Evolutionary conservation across 2,888 invertebrate genomes (phyloP), one percentile per base, ranked within the genome.

Genomic region (Latrodectus elegans): DNA sequence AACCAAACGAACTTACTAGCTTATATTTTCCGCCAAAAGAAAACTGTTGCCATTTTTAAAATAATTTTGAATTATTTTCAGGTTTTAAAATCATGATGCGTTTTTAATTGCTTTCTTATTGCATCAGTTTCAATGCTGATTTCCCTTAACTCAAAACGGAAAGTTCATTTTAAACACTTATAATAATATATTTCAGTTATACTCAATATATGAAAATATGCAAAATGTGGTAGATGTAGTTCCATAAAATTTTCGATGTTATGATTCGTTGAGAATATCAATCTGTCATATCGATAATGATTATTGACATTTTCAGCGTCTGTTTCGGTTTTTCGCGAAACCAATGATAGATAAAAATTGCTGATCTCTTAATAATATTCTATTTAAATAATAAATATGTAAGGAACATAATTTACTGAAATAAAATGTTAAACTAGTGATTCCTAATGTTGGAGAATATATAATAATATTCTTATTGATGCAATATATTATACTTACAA

Each of bases 291-390:
- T 76, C 80, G 81, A 81, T 76, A 81, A 86, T 86, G 76, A 86
- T 76, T 86, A 86, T 86, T 86, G 86, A 86, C 86, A 81, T 71
- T 81, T 76, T 86, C 64, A 86, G 86, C 86, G 86, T 86, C 76
- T 53, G 52, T 70, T 67, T 79, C 26, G 49, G 68, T 64, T 49
- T 17, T 26, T 53, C 26, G 55, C 51, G 52, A 72, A 12, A 60
- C 22, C 12, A 11, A 38, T 73, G n/a, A 53, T n/a, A 17, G n/a
- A 49, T 52, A 17, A 14, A 52, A 17, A 4, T 51, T 8, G 15
- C 6, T 51, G 15, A 15, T 51, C 9, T 52, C 11, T 71, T 14
- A 72, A 71, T 22, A 70, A 22, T 70, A 38, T 22, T 1, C 10
- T 38, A 38, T 9, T 14, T 49, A 52, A 15, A 52, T 12, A n/a